These are phyloP conservation scores for Hiodon alosoides DNA, from an alignment of 2,113 vertebrate species.

Conservation along the genomic window DNA sequence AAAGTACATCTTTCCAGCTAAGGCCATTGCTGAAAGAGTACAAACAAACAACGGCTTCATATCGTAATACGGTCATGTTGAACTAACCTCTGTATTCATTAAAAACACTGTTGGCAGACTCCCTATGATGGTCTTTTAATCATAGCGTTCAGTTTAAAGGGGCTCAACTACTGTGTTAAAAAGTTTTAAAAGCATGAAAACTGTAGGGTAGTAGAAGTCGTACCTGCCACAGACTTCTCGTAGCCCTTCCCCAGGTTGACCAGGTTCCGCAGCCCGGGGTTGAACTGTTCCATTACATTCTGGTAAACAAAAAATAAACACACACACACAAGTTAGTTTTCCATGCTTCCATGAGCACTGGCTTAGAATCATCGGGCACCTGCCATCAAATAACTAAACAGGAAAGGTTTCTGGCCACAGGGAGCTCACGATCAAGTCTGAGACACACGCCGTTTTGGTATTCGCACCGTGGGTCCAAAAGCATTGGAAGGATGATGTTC, in stretches of 20 bases:
- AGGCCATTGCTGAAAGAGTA: constrained; percentile 72
- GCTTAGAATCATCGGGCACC: no score
- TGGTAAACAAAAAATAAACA: constrained; percentile 44
- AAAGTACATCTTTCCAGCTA: constrained; percentile 85
- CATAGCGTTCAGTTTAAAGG: no score
- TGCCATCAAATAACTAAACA: no score
- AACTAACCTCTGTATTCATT: neutral
- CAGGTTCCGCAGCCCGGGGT: constrained; percentile 88
- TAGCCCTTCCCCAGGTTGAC: constrained; percentile 94
- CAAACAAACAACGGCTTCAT: constrained; percentile 27
- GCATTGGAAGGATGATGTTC: neutral
- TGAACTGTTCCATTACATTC: constrained; percentile 99
- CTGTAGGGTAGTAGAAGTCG: constrained; percentile 35
- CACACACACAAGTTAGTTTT: no score
- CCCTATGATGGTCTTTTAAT: neutral
- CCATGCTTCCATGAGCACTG: no score
- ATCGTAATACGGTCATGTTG: neutral
- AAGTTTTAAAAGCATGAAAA: neutral
- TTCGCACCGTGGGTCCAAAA: no score
- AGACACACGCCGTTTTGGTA: no score
- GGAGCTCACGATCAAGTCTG: no score
- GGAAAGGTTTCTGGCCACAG: no score
- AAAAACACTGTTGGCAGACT: neutral
- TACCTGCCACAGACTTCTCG: constrained; percentile 92
- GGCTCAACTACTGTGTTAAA: neutral